These are phyloP conservation scores for Leptosomus discolor DNA, from an alignment of 2,113 vertebrate species.

Conservation along the genomic window DNA sequence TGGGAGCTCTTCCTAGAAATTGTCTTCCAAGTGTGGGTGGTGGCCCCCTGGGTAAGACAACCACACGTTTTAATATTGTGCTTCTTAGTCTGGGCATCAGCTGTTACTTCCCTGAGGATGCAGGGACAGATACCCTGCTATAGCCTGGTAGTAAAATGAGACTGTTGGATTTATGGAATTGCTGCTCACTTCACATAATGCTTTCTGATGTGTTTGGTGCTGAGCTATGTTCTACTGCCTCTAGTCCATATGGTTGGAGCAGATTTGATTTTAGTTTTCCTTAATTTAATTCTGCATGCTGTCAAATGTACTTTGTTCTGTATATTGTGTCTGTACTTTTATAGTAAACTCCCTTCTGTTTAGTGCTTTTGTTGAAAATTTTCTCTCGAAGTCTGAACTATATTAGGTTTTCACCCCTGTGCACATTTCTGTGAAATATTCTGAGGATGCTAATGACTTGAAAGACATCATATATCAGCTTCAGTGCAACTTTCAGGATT, in stretches of 20 bases:
- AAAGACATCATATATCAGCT: neutral
- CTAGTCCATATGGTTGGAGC: slow-evolving; percentile 52
- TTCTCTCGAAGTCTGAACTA: neutral
- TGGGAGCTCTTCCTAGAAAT: neutral
- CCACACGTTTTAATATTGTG: neutral
- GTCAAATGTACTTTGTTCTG: slow-evolving; percentile 57
- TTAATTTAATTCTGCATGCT: slow-evolving; percentile 55
- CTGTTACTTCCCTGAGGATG: neutral
- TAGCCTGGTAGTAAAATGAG: neutral
- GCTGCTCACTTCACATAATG: slow-evolving; percentile 46
- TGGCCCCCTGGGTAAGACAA: neutral
- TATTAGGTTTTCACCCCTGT: neutral
- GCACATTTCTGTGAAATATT: neutral
- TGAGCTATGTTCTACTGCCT: slow-evolving; percentile 47
- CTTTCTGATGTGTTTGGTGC: slow-evolving; percentile 51
- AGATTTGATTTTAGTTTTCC: slow-evolving; percentile 62
- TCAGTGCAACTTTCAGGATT: neutral
- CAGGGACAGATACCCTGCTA: neutral
- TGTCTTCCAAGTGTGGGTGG: neutral
- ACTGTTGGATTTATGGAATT: slow-evolving; percentile 30
- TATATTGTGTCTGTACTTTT: slow-evolving; percentile 33
- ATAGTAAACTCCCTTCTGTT: slow-evolving; percentile 36
- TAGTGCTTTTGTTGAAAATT: slow-evolving; percentile 1
- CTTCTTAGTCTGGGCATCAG: neutral
- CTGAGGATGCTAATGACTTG: neutral